These are phyloP conservation scores for Melierax canorus DNA, from an alignment of 2,113 vertebrate species.

Conservation along the genomic window DNA sequence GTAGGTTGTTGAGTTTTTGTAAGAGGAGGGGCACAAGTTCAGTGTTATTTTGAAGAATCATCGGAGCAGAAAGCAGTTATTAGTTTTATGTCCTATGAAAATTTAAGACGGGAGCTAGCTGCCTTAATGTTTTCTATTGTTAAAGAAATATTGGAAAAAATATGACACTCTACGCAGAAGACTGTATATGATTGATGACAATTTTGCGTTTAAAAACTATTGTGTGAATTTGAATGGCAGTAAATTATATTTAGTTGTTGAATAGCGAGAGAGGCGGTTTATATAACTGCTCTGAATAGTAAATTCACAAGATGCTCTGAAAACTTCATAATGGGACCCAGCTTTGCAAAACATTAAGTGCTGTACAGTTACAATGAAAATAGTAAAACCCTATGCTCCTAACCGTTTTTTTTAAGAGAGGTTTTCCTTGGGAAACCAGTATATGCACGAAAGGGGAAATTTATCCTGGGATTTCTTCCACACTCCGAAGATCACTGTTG, in stretches of 20 bases:
- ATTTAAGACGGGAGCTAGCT: background rate
- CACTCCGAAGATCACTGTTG: background rate
- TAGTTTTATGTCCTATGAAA: background rate
- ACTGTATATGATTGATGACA: conserved; percentile 2
- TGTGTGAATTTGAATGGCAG: background rate
- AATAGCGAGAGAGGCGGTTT: background rate
- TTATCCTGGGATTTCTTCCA: background rate
- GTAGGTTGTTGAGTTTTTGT: background rate
- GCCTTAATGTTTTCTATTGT: background rate
- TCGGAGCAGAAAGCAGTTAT: background rate
- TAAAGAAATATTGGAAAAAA: background rate
- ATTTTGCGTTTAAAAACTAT: conserved; percentile 17
- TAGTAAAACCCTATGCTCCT: background rate
- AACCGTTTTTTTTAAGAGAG: background rate
- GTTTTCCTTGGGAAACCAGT: background rate
- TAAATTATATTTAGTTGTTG: background rate
- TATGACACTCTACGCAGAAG: background rate
- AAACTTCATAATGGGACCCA: background rate
- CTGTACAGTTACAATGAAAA: background rate
- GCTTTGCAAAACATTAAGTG: background rate
- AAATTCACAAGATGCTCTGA: background rate
- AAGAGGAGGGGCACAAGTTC: background rate
- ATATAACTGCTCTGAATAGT: background rate
- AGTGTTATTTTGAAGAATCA: conserved; percentile 4
- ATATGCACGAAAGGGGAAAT: background rate